Evolutionary conservation across 2,113 vertebrate species (phyloP), one percentile per base, ranked within the genome.

Genomic region (Coregonus clupeaformis): DNA sequence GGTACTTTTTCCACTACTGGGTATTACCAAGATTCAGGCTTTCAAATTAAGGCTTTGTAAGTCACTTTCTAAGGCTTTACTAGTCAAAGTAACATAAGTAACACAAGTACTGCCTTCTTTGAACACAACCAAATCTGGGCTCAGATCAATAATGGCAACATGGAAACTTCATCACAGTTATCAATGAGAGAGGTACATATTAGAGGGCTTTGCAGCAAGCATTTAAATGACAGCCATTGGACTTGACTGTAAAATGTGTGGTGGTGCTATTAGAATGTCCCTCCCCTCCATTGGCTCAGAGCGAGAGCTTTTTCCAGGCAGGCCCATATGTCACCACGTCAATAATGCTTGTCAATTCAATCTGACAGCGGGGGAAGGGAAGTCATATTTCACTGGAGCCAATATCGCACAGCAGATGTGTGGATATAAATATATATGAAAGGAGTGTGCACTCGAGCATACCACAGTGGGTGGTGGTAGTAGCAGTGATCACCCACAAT

Each of bases 321-420:
- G 73, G 73, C 73, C 78, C 29, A 73, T 80, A 77, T 77, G 70
- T 78, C 76, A 65, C 60, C 69, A 55, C 66, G 71, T 80, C 80
- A 85, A 85, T 85, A 85, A 82, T 80, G 71, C 60, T 74, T 73
- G 71, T 85, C 80, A 73, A 85, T 80, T 73, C 82, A 82, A 82
- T 72, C 71, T 83, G 84, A 81, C 81, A 73, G 67, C 63, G 42
- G 65, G 78, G 84, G 76, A 30, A 30, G 65, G 30, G 30, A 30
- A 78, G 78, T 68, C 74, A 79, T 83, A 83, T 77, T 83, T 79
- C 69, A 79, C 69, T 74, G 66, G 76, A 75, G 70, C 65, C 81
- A 81, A 81, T 83, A 81, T 60, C 57, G 62, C 55, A 76, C 63
- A 42, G 76, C 77, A 82, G 77, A 69, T 81, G 74, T 47, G 71